Conservation (phyloP, 1,140 invertebrate species). For the Pissodes strobi region DNA sequence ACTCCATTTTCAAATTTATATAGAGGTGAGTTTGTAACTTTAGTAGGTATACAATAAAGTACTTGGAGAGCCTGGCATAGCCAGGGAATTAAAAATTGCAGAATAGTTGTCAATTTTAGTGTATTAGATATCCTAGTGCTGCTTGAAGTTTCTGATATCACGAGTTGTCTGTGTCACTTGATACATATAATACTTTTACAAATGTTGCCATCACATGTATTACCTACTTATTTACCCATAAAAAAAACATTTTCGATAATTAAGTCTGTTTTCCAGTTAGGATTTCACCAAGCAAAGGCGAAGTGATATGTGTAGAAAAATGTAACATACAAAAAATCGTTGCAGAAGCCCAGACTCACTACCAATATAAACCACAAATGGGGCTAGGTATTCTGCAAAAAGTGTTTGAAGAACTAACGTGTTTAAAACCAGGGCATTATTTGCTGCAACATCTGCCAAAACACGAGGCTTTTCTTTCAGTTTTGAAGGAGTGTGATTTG, state of each 20-base stretch:
- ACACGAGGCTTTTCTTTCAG: conserved; percentile 54
- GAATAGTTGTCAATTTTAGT: neutral
- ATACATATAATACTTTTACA: too few species aligned
- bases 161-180: too few species aligned
- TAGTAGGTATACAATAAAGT: neutral
- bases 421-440: conserved; percentile 54
- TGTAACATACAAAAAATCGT: conserved; percentile 51
- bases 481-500: conserved; percentile 47
- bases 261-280: conserved; percentile 57
- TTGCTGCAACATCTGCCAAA: conserved; percentile 55
- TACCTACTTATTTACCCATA: too few species aligned
- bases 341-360: conserved; percentile 53
- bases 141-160: too few species aligned
- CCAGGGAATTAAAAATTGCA: too few species aligned
- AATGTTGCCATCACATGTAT: too few species aligned
- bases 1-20: conserved; percentile 55
- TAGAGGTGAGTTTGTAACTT: conserved; percentile 52
- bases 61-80: too few species aligned
- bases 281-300: conserved; percentile 45
- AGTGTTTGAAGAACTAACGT: conserved; percentile 50
- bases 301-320: conserved; percentile 56
- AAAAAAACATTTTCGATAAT: too few species aligned
- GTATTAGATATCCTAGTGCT: conserved; percentile 5
- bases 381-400: conserved; percentile 52
- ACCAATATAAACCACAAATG: conserved; percentile 51